These are phyloP conservation scores for Trichopoda pennipes DNA, from an alignment of 2,888 invertebrate genomes.

Conservation along the genomic window DNA sequence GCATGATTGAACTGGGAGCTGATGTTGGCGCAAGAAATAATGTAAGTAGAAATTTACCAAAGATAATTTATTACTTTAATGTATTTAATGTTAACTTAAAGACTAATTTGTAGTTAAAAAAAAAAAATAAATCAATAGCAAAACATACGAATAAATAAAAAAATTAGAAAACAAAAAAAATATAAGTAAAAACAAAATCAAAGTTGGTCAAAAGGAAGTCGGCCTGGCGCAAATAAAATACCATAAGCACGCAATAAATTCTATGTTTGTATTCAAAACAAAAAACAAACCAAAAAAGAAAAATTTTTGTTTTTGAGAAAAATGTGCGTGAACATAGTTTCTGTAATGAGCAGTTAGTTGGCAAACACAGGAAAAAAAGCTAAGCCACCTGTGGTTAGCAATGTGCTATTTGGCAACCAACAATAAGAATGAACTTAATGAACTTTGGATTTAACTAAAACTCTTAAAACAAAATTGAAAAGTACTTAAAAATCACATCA, in stretches of 20 bases:
- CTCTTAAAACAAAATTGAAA: neutral
- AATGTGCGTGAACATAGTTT: conserved; percentile 52
- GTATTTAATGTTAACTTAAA: conserved; percentile 28
- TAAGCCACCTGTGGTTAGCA: neutral
- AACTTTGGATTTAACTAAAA: conserved; percentile 36
- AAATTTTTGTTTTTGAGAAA: conserved; percentile 7
- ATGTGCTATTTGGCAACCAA: neutral
- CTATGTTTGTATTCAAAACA: conserved; percentile 3
- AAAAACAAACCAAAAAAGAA: conserved; percentile 4
- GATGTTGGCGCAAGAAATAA: conserved; percentile 95
- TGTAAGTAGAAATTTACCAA: conserved; percentile 84
- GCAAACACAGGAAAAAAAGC: conserved; percentile 5
- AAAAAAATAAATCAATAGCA: conserved; percentile 55
- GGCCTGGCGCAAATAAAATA: conserved; percentile 59
- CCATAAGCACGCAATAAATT: conserved; percentile 61
- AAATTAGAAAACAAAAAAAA: no score
- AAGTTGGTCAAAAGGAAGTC: conserved; percentile 66
- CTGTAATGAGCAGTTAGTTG: neutral
- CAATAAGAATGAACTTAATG: conserved; percentile 46
- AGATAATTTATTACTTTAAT: conserved; percentile 13
- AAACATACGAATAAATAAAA: conserved; percentile 51
- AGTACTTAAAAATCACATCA: neutral
- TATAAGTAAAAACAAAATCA: conserved; percentile 40
- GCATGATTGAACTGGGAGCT: conserved; percentile 95
- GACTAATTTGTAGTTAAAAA: neutral